Evolutionary conservation across 2,888 invertebrate species (phyloP).

Genomic region (Phlogophora meticulosa): DNA sequence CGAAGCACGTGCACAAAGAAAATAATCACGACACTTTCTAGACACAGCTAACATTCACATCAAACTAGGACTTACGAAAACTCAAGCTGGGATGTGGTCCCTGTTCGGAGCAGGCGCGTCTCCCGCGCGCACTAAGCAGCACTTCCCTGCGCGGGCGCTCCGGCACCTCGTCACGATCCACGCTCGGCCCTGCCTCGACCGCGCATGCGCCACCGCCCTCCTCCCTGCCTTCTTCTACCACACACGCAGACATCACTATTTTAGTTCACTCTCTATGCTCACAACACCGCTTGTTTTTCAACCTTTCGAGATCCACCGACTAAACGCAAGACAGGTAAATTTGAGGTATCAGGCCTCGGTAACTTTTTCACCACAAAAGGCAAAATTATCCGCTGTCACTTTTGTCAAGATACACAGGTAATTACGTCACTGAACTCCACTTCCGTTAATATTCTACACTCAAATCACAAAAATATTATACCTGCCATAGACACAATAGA

Average conservation of each 20-base stretch:
- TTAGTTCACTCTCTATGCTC: conserved; percentile 54
- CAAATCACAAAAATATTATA: background rate
- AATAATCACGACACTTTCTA: background rate
- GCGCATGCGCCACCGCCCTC: conserved; percentile 79
- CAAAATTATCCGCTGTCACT: background rate
- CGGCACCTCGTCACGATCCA: conserved; percentile 79
- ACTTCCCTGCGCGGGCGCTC: conserved; percentile 88
- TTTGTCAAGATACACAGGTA: background rate
- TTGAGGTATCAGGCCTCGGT: background rate
- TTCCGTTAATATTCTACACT: conserved; percentile 18
- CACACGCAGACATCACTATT: conserved; percentile 86
- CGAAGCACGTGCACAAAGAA: background rate
- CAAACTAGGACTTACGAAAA: conserved; percentile 79
- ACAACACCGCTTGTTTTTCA: conserved; percentile 12
- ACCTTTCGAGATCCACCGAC: background rate
- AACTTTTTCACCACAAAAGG: conserved; percentile 5
- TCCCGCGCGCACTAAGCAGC: conserved; percentile 90
- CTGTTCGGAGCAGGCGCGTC: conserved; percentile 93
- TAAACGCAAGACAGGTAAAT: background rate
- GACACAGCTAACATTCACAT: background rate
- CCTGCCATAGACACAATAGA: background rate
- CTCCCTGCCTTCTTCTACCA: conserved; percentile 86
- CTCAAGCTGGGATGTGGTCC: conserved; percentile 92
- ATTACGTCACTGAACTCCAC: conserved; percentile 27
- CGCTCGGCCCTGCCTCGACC: conserved; percentile 66